phyloP scores from a whole-genome alignment of 2,797 vertebrate species.

The Gila robusta region DNA sequence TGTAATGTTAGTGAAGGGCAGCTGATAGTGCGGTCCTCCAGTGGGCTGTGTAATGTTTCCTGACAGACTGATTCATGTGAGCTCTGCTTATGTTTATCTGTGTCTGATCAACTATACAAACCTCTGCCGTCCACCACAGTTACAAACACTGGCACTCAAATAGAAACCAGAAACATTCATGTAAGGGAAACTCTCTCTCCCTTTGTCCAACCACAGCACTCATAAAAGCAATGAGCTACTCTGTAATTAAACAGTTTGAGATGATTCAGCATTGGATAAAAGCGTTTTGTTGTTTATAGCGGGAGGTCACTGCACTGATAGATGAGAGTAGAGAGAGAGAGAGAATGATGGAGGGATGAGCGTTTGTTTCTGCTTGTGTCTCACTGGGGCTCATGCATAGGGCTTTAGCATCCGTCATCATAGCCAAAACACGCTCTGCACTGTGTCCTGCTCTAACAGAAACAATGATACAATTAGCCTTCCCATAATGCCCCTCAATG shows the following conservation, averaged over 20 bases:
- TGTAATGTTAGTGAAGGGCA: constrained; percentile 24
- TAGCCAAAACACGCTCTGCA: constrained; percentile 18
- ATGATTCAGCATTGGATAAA: constrained; percentile 41
- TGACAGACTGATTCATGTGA: constrained; percentile 57
- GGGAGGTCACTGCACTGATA: constrained; percentile 4
- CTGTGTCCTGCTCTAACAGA: constrained; percentile 48
- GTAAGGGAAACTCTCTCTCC: constrained; percentile 21
- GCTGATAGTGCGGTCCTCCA: constrained; percentile 45
- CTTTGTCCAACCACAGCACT: constrained; percentile 17
- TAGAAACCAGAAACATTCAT: constrained; percentile 19
- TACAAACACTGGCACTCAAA: constrained; percentile 36
- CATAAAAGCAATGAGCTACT: constrained; percentile 33
- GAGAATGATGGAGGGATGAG: constrained; percentile 49
- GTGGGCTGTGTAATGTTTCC: constrained; percentile 52
- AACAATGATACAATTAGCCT: constrained; percentile 71
- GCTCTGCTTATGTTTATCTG: constrained; percentile 45
- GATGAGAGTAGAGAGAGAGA: constrained; percentile 7
- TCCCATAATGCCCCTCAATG: constrained; percentile 69
- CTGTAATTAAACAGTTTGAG: constrained; percentile 36
- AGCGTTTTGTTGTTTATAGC: constrained; percentile 31
- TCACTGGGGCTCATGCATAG: constrained; percentile 32
- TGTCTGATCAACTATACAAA: constrained; percentile 21
- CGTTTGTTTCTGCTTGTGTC: constrained; percentile 33
- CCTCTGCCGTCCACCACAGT: constrained; percentile 9
- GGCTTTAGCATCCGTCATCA: constrained; percentile 8